These are phyloP conservation scores for Euspilapteryx auroguttella DNA, from an alignment of 2,888 invertebrate genomes.

Conservation along the genomic window DNA sequence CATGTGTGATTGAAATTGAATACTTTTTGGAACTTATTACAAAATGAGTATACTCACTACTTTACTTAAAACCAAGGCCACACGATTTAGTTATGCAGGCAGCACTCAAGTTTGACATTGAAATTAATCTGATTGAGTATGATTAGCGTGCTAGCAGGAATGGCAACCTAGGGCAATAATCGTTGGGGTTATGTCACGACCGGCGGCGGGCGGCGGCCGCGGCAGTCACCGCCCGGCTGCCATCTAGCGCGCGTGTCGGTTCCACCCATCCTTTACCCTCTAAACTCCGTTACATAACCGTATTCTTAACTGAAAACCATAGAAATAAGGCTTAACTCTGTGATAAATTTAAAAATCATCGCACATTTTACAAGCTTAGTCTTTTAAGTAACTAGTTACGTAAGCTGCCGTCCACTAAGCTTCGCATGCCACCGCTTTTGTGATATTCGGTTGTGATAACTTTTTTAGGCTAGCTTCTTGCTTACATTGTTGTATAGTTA, in stretches of 20 bases:
- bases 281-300: slow-evolving; percentile 51
- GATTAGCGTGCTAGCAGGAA: too few relatives aligned
- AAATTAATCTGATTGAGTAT: too few relatives aligned
- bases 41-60: too few relatives aligned
- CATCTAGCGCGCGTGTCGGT: slow-evolving; percentile 46
- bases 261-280: slow-evolving; percentile 26
- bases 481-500: slow-evolving; percentile 19
- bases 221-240: slow-evolving; percentile 50
- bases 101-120: too few relatives aligned
- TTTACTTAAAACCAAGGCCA: too few relatives aligned
- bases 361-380: slow-evolving; percentile 43
- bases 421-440: slow-evolving; percentile 56
- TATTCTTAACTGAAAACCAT: slow-evolving; percentile 26
- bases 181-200: slow-evolving; percentile 9
- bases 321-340: slow-evolving; percentile 56
- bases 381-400: slow-evolving; percentile 39
- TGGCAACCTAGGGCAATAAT: too few relatives aligned
- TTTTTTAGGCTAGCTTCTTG: slow-evolving; percentile 51
- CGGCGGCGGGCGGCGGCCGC: slow-evolving; percentile 12
- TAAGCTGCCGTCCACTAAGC: slow-evolving; percentile 58
- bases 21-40: too few relatives aligned
- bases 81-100: too few relatives aligned
- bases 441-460: slow-evolving; percentile 58
- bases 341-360: slow-evolving; percentile 45
- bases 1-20: too few relatives aligned